Evolutionary conservation across 1,140 invertebrate species (phyloP).

Genomic region (Orussus abietinus): DNA sequence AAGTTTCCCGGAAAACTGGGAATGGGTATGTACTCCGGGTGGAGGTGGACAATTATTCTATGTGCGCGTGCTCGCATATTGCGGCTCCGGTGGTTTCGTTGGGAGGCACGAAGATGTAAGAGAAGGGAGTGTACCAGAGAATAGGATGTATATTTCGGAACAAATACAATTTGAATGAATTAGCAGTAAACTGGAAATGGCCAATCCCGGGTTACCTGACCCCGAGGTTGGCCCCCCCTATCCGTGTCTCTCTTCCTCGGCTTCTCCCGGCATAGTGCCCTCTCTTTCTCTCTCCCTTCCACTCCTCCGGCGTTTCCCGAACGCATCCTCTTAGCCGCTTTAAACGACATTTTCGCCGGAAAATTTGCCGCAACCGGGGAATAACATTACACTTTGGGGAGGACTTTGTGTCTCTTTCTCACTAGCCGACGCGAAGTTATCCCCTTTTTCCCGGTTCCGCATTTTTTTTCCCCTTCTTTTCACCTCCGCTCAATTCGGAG

Average conservation of each 20-base stretch:
- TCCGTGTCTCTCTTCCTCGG: constrained; percentile 11
- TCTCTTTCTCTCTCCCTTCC: constrained; percentile 10
- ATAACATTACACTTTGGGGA: constrained; percentile 26
- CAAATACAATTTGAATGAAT: constrained; percentile 53
- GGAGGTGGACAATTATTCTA: too few relatives aligned
- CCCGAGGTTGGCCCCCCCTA: constrained; percentile 16
- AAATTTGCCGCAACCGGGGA: constrained; percentile 23
- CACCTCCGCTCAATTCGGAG: background rate
- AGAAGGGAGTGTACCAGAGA: constrained; percentile 15
- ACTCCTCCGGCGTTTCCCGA: constrained; percentile 11
- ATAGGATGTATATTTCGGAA: constrained; percentile 39
- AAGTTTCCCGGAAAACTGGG: too few relatives aligned
- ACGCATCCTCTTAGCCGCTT: constrained; percentile 11
- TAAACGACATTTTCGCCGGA: constrained; percentile 29
- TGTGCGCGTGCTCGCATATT: too few relatives aligned
- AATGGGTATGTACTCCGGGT: too few relatives aligned
- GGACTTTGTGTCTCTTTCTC: constrained; percentile 13
- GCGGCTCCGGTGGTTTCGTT: background rate
- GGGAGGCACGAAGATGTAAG: background rate
- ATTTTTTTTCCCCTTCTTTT: constrained; percentile 10
- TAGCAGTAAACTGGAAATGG: constrained; percentile 46
- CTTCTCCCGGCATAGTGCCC: too few relatives aligned
- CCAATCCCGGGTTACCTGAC: constrained; percentile 31
- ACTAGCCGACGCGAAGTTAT: constrained; percentile 9
- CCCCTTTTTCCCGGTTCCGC: background rate